Evolutionary conservation across 2,113 vertebrate genomes (phyloP).

Genomic region (Willisornis vidua): DNA sequence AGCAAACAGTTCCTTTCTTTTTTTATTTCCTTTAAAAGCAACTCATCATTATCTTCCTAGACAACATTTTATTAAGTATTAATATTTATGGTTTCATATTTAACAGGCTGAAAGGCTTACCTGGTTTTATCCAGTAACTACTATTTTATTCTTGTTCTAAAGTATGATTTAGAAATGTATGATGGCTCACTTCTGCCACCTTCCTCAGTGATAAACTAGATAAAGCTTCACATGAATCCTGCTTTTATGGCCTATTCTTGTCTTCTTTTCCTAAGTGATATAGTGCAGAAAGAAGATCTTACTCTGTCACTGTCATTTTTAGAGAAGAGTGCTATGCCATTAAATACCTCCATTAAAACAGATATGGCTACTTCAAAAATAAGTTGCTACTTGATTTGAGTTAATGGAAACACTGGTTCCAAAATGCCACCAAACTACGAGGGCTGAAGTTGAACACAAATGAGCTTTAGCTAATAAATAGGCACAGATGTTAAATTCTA

Average conservation of each 20-base stretch:
- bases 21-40: neutral
- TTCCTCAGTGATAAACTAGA: conserved; percentile 49
- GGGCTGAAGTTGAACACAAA: neutral
- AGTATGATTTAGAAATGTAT: neutral
- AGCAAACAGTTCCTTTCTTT: rapidly evolving
- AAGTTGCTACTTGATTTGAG: neutral
- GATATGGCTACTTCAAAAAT: neutral
- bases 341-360: conserved; percentile 37
- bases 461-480: neutral
- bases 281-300: neutral
- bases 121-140: neutral
- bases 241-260: conserved; percentile 49
- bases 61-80: neutral
- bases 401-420: neutral
- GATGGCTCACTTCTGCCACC: conserved; percentile 13
- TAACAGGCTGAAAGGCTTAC: neutral
- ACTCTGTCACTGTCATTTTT: conserved; percentile 42
- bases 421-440: neutral
- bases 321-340: neutral
- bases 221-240: conserved; percentile 54
- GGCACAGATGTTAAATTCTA: neutral
- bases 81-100: conserved; percentile 41
- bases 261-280: conserved; percentile 42
- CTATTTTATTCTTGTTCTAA: conserved; percentile 19
- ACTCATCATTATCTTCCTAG: neutral